Conservation (phyloP, 2,113 vertebrate genomes). For the Aegotheles bennettii region DNA sequence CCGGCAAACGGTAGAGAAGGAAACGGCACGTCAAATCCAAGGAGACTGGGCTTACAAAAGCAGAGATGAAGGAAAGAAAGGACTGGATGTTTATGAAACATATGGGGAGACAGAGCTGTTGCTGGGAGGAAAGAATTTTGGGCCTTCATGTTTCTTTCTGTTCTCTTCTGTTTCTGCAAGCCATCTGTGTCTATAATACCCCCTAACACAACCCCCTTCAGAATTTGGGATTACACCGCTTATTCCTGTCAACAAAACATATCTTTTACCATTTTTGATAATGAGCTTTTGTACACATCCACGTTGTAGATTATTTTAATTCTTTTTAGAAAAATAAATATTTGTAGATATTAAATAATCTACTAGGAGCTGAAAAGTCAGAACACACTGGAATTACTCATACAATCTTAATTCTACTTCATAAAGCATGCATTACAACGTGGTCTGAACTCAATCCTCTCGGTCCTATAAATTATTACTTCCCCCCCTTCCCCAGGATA, state of each 20-base stretch:
- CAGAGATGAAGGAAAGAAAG: neutral
- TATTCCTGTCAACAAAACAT: neutral
- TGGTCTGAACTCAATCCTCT: neutral
- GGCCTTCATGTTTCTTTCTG: fast-evolving
- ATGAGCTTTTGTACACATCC: neutral
- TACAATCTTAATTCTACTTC: neutral
- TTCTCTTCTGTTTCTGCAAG: neutral
- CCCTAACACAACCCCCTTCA: fast-evolving
- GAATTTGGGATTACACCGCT: neutral
- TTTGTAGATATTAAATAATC: neutral
- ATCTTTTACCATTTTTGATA: neutral
- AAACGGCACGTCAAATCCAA: fast-evolving
- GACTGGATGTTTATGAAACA: neutral
- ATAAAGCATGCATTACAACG: neutral
- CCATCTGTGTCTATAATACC: neutral
- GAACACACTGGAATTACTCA: neutral
- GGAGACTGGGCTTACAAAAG: fast-evolving
- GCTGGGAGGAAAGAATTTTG: neutral
- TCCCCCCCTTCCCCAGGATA: fast-evolving
- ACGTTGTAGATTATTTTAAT: no score
- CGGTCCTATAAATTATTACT: neutral
- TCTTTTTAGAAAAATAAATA: neutral
- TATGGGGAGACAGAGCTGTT: neutral
- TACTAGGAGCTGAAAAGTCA: neutral
- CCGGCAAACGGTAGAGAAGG: fast-evolving